These are phyloP conservation scores for Arrhopalites spinosus DNA, from an alignment of 2,888 invertebrate genomes.

Conservation along the genomic window DNA sequence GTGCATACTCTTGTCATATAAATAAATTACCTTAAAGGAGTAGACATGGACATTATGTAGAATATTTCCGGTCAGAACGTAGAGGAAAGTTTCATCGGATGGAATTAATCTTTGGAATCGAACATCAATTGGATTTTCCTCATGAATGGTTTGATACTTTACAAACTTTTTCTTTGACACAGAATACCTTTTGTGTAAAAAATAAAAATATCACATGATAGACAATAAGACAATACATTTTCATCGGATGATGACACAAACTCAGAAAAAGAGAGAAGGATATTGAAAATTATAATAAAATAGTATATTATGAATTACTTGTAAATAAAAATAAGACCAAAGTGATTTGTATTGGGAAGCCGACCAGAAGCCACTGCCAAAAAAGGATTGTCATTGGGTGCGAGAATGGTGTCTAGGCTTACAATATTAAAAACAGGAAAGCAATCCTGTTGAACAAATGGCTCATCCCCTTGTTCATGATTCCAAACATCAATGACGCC, in stretches of 20 bases:
- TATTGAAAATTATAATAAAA: neutral
- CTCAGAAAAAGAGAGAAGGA: neutral
- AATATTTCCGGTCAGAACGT: constrained; percentile 27
- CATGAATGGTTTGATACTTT: constrained; percentile 42
- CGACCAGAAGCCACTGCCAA: constrained; percentile 43
- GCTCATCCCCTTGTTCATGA: constrained; percentile 1
- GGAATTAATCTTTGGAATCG: constrained; percentile 32
- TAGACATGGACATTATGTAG: constrained; percentile 42
- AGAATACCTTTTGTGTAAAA: constrained; percentile 38
- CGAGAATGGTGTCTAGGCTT: constrained; percentile 37
- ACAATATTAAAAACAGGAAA: constrained; percentile 41
- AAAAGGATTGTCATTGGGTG: constrained; percentile 37
- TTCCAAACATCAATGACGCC: constrained; percentile 24
- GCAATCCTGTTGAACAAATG: constrained; percentile 33
- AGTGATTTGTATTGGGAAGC: constrained; percentile 24
- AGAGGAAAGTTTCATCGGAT: constrained; percentile 39
- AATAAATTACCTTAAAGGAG: constrained; percentile 39
- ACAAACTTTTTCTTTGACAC: constrained; percentile 28
- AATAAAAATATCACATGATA: neutral
- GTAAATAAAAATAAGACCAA: constrained; percentile 45
- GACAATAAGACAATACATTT: neutral
- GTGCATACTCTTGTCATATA: neutral
- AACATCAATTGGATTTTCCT: constrained; percentile 34
- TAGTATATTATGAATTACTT: constrained; percentile 30
- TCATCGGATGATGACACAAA: neutral